Percentiles rank a stretch among this genome's conserved stretches.
These are phyloP conservation scores for Philereme vetulata DNA, from an alignment of 2,888 invertebrate genomes.

Conservation along the genomic window DNA sequence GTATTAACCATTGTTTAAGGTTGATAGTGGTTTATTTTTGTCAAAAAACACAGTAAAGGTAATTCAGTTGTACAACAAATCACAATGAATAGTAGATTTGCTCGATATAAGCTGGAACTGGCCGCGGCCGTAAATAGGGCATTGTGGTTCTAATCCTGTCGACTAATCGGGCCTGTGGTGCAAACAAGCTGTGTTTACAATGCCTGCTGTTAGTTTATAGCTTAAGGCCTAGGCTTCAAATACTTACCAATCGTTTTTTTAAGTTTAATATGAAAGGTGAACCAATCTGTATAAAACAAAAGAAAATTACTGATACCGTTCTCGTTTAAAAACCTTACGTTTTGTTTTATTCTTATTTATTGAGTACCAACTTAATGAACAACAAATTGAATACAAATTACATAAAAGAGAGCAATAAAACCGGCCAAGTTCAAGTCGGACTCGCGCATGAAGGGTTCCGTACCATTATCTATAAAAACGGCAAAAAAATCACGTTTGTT, in stretches of 20 bases:
- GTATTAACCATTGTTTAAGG: not conserved
- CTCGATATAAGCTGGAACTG: conserved; percentile 46
- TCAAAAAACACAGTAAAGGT: conserved; percentile 18
- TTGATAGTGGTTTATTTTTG: conserved; percentile 1
- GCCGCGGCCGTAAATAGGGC: conserved; percentile 61
- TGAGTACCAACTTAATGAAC: too few species aligned
- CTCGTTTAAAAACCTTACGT: too few species aligned
- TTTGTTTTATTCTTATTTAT: too few species aligned
- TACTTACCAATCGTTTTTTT: not conserved
- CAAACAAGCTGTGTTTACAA: conserved; percentile 27
- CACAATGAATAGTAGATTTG: conserved; percentile 64
- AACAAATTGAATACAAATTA: too few species aligned
- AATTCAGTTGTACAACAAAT: conserved; percentile 44
- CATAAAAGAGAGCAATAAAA: too few species aligned
- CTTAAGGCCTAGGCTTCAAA: not conserved
- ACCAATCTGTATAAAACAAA: too few species aligned
- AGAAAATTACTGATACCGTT: too few species aligned
- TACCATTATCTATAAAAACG: too few species aligned
- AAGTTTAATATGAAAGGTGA: too few species aligned
- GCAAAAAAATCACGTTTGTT: too few species aligned
- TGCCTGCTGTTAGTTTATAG: not conserved
- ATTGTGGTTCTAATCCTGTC: conserved; percentile 75
- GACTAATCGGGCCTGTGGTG: conserved; percentile 61
- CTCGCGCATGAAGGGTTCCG: too few species aligned
- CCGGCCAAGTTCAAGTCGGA: too few species aligned